phyloP scores from a whole-genome alignment of 2,888 invertebrate species.

The Anoncus sp. region DNA sequence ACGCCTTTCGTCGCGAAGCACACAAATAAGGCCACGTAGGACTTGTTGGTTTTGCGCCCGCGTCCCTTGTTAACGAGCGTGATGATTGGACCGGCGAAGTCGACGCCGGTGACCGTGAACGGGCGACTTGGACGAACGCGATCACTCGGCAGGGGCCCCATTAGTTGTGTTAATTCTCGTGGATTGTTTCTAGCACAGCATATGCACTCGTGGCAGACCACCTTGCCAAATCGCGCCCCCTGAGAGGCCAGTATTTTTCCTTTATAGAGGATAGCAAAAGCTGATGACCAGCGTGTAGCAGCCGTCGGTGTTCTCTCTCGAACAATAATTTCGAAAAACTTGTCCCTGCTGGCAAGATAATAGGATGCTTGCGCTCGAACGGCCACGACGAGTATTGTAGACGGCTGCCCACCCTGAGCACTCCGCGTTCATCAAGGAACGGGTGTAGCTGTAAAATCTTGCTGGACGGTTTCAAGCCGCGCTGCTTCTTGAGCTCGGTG shows the following conservation, averaged over 20 bases:
- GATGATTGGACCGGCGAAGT: constrained; percentile 54
- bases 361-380: constrained; percentile 39
- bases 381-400: constrained; percentile 28
- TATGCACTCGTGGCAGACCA: constrained; percentile 58
- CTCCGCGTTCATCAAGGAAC: constrained; percentile 45
- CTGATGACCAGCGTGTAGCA: constrained; percentile 60
- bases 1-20: constrained; percentile 68
- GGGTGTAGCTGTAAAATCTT: constrained; percentile 40
- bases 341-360: constrained; percentile 33
- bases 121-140: constrained; percentile 43
- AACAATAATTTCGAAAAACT: constrained; percentile 42
- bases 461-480: constrained; percentile 10
- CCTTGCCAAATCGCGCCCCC: constrained; percentile 57
- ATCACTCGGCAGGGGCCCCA: constrained; percentile 28
- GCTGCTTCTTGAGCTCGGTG: neutral
- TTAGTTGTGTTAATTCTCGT: constrained; percentile 4
- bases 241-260: constrained; percentile 60
- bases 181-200: constrained; percentile 55
- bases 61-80: constrained; percentile 51
- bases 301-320: constrained; percentile 58
- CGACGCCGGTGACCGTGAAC: constrained; percentile 51
- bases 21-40: constrained; percentile 66
- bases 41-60: constrained; percentile 54
- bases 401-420: constrained; percentile 63
- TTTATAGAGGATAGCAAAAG: constrained; percentile 47